A percentile compares a stretch with the other conserved stretches of the same genome.
phyloP scores from a whole-genome alignment of 2,113 vertebrate species.

The Petromus typicus region DNA sequence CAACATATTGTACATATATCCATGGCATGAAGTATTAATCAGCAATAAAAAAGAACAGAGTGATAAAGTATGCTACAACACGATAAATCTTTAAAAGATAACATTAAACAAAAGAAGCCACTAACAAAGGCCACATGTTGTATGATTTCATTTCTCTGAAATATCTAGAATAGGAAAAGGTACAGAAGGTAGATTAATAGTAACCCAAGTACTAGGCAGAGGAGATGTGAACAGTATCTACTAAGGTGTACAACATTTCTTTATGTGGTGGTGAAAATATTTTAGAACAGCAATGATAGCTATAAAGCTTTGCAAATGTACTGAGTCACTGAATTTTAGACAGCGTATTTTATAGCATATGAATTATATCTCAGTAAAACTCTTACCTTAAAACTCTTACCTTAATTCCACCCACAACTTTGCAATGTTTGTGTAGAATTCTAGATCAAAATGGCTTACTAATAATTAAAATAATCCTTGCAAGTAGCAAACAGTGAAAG shows the following conservation, averaged over 20 bases:
- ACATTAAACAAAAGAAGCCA: neutral
- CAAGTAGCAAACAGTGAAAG: neutral
- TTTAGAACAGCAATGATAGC: neutral
- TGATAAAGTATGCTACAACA: neutral
- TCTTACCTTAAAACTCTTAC: neutral
- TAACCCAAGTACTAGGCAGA: neutral
- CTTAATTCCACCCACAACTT: neutral
- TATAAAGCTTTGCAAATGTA: neutral
- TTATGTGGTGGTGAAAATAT: neutral
- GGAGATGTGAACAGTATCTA: neutral
- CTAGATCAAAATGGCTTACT: neutral
- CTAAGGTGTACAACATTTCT: neutral
- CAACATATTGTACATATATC: neutral
- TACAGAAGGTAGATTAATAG: neutral
- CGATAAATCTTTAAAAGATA: neutral
- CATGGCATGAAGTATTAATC: neutral
- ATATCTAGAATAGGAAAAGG: neutral
- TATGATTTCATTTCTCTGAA: neutral
- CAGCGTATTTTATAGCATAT: neutral
- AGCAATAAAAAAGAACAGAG: neutral
- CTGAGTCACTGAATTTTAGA: neutral
- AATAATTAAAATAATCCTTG: neutral
- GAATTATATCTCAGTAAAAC: neutral
- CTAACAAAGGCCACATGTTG: neutral
- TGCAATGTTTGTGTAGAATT: neutral